Conservation (phyloP, 2,888 invertebrate species). For the Drosophila fulvimacula region DNA sequence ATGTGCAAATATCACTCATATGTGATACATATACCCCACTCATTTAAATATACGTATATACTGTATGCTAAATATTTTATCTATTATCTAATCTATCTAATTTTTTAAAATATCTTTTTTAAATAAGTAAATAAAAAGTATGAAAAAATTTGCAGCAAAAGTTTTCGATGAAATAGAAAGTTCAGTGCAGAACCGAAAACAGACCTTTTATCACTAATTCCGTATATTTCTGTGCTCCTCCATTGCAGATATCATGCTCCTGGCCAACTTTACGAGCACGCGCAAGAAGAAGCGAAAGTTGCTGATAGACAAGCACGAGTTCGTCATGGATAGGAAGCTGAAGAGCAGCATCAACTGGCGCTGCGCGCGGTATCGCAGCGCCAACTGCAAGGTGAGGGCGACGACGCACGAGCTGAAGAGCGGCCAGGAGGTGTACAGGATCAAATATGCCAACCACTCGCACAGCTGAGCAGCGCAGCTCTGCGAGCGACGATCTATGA, state of each 20-base stretch:
- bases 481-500: background rate
- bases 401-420: constrained; percentile 78
- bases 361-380: constrained; percentile 82
- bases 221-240: background rate
- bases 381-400: constrained; percentile 83
- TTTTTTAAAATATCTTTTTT: background rate
- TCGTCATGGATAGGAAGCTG: constrained; percentile 83
- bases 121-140: background rate
- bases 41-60: background rate
- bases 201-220: constrained; percentile 19
- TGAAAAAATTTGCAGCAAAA: background rate
- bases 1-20: no score
- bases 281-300: constrained; percentile 83
- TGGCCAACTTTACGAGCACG: constrained; percentile 79
- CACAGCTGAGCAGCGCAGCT: constrained; percentile 47
- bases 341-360: constrained; percentile 84
- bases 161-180: background rate
- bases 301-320: constrained; percentile 79
- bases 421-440: constrained; percentile 78
- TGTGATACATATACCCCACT: no score
- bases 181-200: background rate
- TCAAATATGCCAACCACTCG: constrained; percentile 78
- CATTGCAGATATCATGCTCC: constrained; percentile 25
- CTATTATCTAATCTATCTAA: background rate
- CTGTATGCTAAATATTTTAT: background rate